These are phyloP conservation scores for Physeter macrocephalus DNA, from an alignment of 2,113 vertebrate species.

Conservation along the genomic window DNA sequence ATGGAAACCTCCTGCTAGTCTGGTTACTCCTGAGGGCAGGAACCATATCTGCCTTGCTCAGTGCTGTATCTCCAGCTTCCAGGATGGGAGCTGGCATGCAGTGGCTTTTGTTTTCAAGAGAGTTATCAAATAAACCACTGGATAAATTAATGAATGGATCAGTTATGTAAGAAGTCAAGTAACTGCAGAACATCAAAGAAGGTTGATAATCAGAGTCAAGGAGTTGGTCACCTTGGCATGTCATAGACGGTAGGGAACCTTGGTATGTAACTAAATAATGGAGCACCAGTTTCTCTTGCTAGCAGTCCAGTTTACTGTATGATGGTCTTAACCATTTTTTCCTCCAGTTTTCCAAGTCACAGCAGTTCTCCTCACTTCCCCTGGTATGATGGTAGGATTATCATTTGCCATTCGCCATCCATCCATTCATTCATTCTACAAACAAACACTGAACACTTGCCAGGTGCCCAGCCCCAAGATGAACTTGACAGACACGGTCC, in stretches of 20 bases:
- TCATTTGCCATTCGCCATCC: not conserved
- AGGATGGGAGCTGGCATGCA: not conserved
- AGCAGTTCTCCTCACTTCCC: not conserved
- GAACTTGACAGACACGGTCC: not conserved
- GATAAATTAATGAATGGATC: not conserved
- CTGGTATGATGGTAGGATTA: not conserved
- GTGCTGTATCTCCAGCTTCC: not conserved
- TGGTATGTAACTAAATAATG: not conserved
- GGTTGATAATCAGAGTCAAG: not conserved
- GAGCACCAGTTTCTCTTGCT: not conserved
- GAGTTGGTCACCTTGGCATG: not conserved
- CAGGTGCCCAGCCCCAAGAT: not conserved
- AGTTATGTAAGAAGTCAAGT: not conserved
- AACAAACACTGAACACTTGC: not conserved
- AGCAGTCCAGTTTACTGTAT: not conserved
- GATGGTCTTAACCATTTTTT: not conserved
- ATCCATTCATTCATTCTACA: not conserved
- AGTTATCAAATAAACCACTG: not conserved
- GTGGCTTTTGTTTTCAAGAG: not conserved
- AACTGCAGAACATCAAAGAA: not conserved
- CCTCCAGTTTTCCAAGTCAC: not conserved
- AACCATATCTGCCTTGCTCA: not conserved
- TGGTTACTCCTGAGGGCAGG: not conserved
- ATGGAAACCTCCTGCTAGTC: not conserved
- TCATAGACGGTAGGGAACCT: not conserved